Base-by-base conservation (phyloP, 2,888 invertebrate species). In the Apantesis nais region DNA sequence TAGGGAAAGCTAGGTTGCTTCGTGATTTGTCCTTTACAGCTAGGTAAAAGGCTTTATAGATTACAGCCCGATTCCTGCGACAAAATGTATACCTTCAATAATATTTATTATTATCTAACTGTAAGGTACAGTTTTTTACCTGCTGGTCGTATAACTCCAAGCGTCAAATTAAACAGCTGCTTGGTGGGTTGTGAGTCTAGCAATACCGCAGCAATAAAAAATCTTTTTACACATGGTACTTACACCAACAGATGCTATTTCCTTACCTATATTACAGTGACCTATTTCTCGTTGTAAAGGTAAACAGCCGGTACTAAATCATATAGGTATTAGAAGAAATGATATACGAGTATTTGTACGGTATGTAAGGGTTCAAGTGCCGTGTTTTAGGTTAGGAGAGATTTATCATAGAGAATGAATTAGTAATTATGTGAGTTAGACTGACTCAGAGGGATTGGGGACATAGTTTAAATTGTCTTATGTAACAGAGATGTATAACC, bases 301-400 rank as follows among this genome's bases (percentile, higher is more conserved):
- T 67, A 71, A 67, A 67, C 67, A 63, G 63, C 60, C 48, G 39
- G 66, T 39, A 67, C 66, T 64, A 67, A 71, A 71, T 71, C 67
- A 64, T 64, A 71, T n/a, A 39, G 48, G 60, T 61, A 71, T 71
- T 67, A 71, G 70, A 62, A 65, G 48, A 37, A 58, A 60, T 63
- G 29, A 9, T 63, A 62, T 71, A n/a, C n/a, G n/a, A n/a, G n/a
- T n/a, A 64, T 71, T 67, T 67, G 67, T 67, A 67, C 44, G 19
- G 29, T 34, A 58, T 39, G 64, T 62, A 66, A 70, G 31, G 66
- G 70, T 52, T 37, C 55, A 41, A 31, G 39, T 52, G 39, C 52
- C 66, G 29, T 58, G 19, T 44, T 44, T 55, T 41, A 29, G n/a
- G 44, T 61, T 61, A 61, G 48, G 65, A 65, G 37, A 69, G 69